Evolutionary conservation across 2,797 vertebrate species (phyloP).

Genomic region (Cynopterus sphinx): DNA sequence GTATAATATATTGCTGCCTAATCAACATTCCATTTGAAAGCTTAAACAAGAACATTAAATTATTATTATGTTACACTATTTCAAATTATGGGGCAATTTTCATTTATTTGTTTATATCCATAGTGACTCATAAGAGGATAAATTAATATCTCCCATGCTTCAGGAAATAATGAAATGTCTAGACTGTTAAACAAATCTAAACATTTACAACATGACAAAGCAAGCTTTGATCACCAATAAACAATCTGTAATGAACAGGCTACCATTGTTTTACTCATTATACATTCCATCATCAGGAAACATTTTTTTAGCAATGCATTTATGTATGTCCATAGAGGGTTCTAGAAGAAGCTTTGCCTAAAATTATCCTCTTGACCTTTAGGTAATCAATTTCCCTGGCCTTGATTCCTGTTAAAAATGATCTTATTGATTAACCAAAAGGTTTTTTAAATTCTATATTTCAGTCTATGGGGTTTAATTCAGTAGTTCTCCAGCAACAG

Average conservation of each 20-base stretch:
- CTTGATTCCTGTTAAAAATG: not conserved
- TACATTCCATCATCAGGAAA: not conserved
- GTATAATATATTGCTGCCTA: slow-evolving; percentile 50
- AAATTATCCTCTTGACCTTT: slow-evolving; percentile 35
- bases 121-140: slow-evolving; percentile 61
- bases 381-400: slow-evolving; percentile 35
- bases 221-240: slow-evolving; percentile 47
- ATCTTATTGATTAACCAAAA: slow-evolving; percentile 18
- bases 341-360: slow-evolving; percentile 36
- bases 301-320: slow-evolving; percentile 24
- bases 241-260: not conserved
- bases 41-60: slow-evolving; percentile 57
- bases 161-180: slow-evolving; percentile 71
- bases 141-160: slow-evolving; percentile 59
- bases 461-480: not conserved
- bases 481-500: not conserved
- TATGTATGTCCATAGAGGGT: not conserved
- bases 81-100: slow-evolving; percentile 60
- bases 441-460: not conserved
- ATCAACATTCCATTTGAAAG: slow-evolving; percentile 54
- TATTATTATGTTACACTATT: slow-evolving; percentile 10
- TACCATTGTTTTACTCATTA: slow-evolving; percentile 19
- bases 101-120: slow-evolving; percentile 50
- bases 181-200: slow-evolving; percentile 47
- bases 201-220: slow-evolving; percentile 36